Evolutionary conservation across 2,113 vertebrate genomes (phyloP).

Genomic region (Corythornis vintsioides): DNA sequence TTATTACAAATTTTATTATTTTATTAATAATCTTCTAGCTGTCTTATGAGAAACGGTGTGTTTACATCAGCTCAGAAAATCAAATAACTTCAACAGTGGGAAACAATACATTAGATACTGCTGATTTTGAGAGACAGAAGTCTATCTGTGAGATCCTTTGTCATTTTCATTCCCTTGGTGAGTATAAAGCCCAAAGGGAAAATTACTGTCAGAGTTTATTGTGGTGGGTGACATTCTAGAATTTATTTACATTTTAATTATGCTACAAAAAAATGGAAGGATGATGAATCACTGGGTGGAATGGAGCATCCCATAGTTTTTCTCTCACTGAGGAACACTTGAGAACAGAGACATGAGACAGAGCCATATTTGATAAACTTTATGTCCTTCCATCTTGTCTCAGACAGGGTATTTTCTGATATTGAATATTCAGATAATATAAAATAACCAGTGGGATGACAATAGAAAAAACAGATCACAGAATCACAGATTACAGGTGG

Average conservation of each 20-base stretch:
- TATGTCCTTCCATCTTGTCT: background rate
- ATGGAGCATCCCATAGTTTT: background rate
- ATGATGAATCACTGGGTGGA: background rate
- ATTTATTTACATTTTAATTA: background rate
- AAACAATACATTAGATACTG: background rate
- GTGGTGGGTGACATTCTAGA: background rate
- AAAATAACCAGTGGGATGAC: background rate
- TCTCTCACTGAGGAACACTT: background rate
- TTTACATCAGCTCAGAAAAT: background rate
- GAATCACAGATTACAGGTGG: background rate
- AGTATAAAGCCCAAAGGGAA: background rate
- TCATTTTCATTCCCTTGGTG: background rate
- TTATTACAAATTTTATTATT: background rate
- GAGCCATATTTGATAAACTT: background rate
- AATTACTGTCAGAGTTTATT: background rate
- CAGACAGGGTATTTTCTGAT: background rate
- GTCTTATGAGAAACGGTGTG: background rate
- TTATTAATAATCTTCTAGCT: background rate
- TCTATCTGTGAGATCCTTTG: background rate
- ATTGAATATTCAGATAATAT: accelerated
- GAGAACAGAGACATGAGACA: background rate
- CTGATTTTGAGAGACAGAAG: background rate
- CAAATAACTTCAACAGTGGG: background rate
- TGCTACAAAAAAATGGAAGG: background rate
- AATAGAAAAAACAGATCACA: background rate